Percentiles rank a stretch among this genome's conserved stretches.
These are phyloP conservation scores for Geopemphigus sp. DNA, from an alignment of 1,140 invertebrate genomes.

Conservation along the genomic window DNA sequence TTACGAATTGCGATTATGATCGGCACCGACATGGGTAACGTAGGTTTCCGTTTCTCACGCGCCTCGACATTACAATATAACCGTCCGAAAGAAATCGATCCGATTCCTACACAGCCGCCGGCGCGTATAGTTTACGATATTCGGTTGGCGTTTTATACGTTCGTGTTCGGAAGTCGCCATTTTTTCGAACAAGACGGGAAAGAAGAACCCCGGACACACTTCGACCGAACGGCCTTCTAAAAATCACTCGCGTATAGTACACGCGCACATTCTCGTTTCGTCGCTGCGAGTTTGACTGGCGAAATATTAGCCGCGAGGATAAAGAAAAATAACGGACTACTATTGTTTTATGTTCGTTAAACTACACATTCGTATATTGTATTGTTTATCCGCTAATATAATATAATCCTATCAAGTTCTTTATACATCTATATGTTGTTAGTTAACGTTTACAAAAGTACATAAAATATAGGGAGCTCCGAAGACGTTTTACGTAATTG, in stretches of 20 bases:
- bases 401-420: background rate
- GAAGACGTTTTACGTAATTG: background rate
- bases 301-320: background rate
- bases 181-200: too few relatives aligned
- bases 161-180: too few relatives aligned
- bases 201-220: too few relatives aligned
- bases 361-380: too few relatives aligned
- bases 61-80: background rate
- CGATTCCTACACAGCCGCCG: background rate
- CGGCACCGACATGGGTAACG: too few relatives aligned
- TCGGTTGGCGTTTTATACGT: too few relatives aligned
- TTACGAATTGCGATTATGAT: too few relatives aligned
- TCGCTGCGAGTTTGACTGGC: too few relatives aligned
- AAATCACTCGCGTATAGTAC: too few relatives aligned
- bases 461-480: background rate
- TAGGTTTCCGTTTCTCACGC: background rate
- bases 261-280: too few relatives aligned
- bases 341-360: background rate
- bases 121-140: too few relatives aligned
- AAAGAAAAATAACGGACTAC: background rate
- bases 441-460: background rate
- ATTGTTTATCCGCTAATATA: background rate
- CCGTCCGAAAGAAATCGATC: background rate
- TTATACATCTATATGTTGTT: background rate
- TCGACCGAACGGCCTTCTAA: too few relatives aligned